Evolutionary conservation across 2,113 vertebrate genomes (phyloP).

Genomic region (Hirundichthys speculiger): DNA sequence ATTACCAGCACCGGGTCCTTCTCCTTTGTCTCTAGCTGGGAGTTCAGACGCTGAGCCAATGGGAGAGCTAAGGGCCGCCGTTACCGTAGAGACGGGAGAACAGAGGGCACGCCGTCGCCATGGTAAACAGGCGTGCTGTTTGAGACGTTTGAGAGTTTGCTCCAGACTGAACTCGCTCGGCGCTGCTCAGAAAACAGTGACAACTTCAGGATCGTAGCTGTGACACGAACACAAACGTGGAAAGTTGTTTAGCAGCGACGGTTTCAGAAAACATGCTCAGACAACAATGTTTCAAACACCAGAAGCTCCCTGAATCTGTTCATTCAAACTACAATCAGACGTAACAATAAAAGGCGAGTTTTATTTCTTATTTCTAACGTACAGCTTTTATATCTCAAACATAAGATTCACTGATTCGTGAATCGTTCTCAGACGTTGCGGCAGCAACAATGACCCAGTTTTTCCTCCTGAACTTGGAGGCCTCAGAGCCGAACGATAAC

Average conservation of each 20-base stretch:
- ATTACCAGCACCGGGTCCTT: constrained; percentile 82
- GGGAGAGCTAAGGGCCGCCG: constrained; percentile 89
- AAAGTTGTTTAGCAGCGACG: not conserved
- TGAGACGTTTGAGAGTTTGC: constrained; percentile 91
- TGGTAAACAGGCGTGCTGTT: constrained; percentile 88
- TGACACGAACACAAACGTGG: not conserved
- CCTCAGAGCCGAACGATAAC: constrained; percentile 45
- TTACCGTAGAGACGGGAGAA: constrained; percentile 98
- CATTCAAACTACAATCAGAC: too few species aligned
- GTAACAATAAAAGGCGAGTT: too few species aligned
- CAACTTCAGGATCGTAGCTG: constrained; percentile 12
- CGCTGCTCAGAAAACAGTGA: constrained; percentile 12
- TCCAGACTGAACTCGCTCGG: too few species aligned
- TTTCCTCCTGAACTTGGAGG: constrained; percentile 59
- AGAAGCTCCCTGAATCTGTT: too few species aligned
- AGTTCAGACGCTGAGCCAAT: constrained; percentile 95
- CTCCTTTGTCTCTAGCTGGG: constrained; percentile 95
- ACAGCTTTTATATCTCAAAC: too few species aligned
- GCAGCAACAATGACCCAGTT: constrained; percentile 29
- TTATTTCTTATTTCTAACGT: too few species aligned
- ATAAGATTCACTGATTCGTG: too few species aligned
- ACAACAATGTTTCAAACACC: too few species aligned
- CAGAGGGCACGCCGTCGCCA: constrained; percentile 90
- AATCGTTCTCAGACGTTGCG: constrained; percentile 1
- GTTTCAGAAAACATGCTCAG: too few species aligned